These are phyloP conservation scores for Lymantria dispar DNA, from an alignment of 2,888 invertebrate species.

Conservation along the genomic window DNA sequence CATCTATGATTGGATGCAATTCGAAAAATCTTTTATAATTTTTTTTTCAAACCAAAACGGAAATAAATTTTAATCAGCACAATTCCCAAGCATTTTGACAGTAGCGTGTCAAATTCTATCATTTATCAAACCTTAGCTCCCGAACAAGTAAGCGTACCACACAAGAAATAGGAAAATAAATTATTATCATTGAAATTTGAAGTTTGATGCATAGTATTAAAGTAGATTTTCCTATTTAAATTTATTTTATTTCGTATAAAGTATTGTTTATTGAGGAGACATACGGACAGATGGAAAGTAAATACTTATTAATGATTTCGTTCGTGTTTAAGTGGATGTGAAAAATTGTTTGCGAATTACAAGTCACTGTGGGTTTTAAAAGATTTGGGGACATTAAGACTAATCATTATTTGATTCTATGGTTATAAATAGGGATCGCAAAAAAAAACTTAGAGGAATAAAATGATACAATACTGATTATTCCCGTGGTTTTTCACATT, in stretches of 20 bases:
- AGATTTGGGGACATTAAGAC: not conserved
- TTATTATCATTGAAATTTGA: not conserved
- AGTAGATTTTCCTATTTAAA: not conserved
- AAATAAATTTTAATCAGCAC: conserved; percentile 46
- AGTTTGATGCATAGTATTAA: accelerated
- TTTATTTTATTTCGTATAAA: conserved; percentile 28
- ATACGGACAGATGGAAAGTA: conserved; percentile 60
- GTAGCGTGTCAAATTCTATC: conserved; percentile 47
- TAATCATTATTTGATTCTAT: conserved; percentile 12
- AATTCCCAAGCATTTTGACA: conserved; percentile 48
- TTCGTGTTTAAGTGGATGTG: conserved; percentile 48
- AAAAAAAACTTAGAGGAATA: too few species aligned
- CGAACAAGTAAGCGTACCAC: conserved; percentile 40
- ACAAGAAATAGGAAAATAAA: conserved; percentile 25
- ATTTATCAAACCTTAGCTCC: conserved; percentile 54
- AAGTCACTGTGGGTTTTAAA: conserved; percentile 27
- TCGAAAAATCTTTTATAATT: too few species aligned
- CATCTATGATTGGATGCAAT: too few species aligned
- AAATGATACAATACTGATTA: too few species aligned
- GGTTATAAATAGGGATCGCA: not conserved
- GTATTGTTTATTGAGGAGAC: conserved; percentile 48
- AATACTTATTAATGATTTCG: conserved; percentile 63
- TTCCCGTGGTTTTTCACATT: too few species aligned
- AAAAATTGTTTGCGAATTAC: conserved; percentile 37
- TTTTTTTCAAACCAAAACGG: conserved; percentile 19